Evolutionary conservation across 2,797 vertebrate species (phyloP).

Genomic region (Eupleurogrammus muticus): DNA sequence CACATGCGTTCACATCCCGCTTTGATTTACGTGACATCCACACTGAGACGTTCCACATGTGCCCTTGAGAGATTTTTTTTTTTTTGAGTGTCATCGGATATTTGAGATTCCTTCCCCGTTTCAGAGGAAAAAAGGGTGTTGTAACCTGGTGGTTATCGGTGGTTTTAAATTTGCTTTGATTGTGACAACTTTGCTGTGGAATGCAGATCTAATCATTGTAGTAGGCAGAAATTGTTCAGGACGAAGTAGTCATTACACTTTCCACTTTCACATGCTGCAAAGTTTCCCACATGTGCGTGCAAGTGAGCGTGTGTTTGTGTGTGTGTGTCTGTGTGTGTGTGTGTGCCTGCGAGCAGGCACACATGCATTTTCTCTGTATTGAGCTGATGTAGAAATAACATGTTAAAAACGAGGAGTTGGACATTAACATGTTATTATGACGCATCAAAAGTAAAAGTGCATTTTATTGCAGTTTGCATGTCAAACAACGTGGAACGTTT

Average conservation of each 20-base stretch:
- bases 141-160: conserved; percentile 14
- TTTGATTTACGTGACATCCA: conserved; percentile 54
- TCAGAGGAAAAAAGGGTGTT: conserved; percentile 16
- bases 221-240: conserved; percentile 28
- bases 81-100: conserved; percentile 11
- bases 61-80: conserved; percentile 8
- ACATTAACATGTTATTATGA: no score
- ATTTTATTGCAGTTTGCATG: no score
- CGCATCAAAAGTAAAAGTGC: no score
- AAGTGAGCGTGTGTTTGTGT: background rate
- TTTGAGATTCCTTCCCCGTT: conserved; percentile 23
- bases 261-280: conserved; percentile 33
- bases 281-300: conserved; percentile 24
- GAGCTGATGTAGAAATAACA: no score
- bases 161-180: conserved; percentile 32
- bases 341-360: background rate
- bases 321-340: background rate
- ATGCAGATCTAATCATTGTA: conserved; percentile 55
- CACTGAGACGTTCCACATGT: background rate
- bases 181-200: conserved; percentile 43
- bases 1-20: conserved; percentile 6
- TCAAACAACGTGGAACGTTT: no score
- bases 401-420: no score
- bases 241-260: conserved; percentile 44
- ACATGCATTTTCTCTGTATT: no score